Conservation (phyloP, 2,888 invertebrate genomes). For the Galerucella nymphaeae region DNA sequence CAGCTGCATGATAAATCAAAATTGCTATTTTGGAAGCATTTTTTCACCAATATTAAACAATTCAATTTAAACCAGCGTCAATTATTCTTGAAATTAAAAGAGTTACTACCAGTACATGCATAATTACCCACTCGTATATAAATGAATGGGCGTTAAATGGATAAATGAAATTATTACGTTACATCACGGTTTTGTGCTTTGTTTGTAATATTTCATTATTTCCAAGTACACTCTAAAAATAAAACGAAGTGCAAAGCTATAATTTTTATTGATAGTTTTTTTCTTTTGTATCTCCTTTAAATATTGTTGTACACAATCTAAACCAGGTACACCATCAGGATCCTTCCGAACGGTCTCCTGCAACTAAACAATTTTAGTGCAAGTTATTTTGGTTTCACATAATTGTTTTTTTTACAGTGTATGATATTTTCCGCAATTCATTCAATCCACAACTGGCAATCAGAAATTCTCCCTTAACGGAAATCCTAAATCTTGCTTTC, state of each 20-base stretch:
- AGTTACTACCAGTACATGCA: neutral
- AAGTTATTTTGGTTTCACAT: no score
- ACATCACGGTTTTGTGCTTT: neutral
- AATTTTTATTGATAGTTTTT: no score
- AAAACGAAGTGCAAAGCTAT: no score
- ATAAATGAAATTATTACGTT: neutral
- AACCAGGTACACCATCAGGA: no score
- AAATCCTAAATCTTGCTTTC: slow-evolving; percentile 9
- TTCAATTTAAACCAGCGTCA: neutral
- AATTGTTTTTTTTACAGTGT: neutral
- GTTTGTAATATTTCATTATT: slow-evolving; percentile 4
- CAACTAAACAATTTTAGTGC: no score
- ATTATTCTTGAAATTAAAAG: neutral
- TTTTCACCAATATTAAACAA: neutral
- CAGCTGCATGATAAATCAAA: neutral
- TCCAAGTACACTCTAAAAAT: neutral
- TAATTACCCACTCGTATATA: slow-evolving; percentile 1
- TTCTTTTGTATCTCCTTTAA: no score
- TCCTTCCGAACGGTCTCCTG: no score
- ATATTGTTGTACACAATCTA: no score
- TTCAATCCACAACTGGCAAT: neutral
- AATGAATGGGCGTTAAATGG: neutral
- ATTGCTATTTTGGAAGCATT: neutral
- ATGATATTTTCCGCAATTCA: neutral
- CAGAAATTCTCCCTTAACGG: slow-evolving; percentile 3